These are phyloP conservation scores for Origma solitaria DNA, from an alignment of 2,113 vertebrate genomes.

Conservation along the genomic window DNA sequence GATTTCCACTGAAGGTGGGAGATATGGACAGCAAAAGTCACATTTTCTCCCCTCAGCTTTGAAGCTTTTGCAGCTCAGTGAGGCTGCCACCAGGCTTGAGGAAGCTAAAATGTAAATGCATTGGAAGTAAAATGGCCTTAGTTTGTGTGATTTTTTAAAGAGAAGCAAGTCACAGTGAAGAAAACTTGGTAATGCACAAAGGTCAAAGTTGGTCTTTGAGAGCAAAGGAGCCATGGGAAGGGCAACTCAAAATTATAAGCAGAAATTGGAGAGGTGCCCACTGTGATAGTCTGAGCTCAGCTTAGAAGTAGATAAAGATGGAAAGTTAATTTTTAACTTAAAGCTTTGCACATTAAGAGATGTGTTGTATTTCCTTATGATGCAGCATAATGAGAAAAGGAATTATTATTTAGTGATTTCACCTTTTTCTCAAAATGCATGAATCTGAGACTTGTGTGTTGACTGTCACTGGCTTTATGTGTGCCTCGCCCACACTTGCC, in stretches of 20 bases:
- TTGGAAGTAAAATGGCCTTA: background rate
- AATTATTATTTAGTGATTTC: background rate
- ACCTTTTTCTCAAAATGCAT: background rate
- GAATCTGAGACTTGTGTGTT: background rate
- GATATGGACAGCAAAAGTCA: accelerated
- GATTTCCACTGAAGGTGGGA: background rate
- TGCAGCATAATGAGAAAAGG: background rate
- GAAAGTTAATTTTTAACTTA: slow-evolving; percentile 35
- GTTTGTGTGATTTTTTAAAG: background rate
- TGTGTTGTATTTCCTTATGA: background rate
- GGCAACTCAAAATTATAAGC: background rate
- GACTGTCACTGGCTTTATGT: background rate
- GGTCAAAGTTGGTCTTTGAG: background rate
- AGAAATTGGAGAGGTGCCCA: background rate
- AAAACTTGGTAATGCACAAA: background rate
- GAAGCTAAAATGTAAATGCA: background rate
- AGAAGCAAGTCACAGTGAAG: background rate
- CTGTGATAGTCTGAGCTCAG: background rate
- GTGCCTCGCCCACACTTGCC: background rate
- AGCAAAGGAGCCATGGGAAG: background rate
- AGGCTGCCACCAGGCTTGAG: background rate
- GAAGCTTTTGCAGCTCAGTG: background rate
- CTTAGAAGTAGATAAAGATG: background rate
- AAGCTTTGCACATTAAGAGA: background rate
- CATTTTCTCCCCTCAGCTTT: background rate